phyloP scores from a whole-genome alignment of 2,797 vertebrate species.

The Falco concolor region DNA sequence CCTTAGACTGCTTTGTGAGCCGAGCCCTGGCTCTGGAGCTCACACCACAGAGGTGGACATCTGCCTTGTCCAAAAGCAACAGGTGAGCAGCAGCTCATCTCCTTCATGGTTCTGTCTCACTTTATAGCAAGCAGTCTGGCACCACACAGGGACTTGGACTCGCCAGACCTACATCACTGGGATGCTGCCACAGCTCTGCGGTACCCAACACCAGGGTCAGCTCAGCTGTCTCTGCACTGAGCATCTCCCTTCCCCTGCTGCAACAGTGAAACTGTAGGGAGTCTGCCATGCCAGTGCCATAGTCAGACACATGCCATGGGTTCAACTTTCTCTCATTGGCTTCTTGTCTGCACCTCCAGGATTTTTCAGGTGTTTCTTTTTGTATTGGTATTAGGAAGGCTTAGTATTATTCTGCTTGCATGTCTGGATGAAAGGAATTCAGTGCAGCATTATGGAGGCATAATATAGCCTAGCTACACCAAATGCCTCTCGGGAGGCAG shows the following conservation, averaged over 20 bases:
- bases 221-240: neutral
- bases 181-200: neutral
- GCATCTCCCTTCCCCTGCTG: neutral
- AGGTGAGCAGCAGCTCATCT: neutral
- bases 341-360: neutral
- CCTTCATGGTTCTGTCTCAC: neutral
- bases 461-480: neutral
- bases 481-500: neutral
- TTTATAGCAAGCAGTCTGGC: neutral
- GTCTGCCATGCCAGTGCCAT: neutral
- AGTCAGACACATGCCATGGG: accelerated
- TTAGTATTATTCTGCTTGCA: neutral
- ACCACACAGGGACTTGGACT: accelerated
- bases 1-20: neutral
- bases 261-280: neutral
- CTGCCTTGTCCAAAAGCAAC: neutral
- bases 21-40: neutral
- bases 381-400: neutral
- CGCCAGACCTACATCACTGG: accelerated
- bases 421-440: neutral
- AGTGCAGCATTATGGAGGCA: neutral
- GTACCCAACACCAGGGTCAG: accelerated
- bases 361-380: neutral
- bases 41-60: neutral
- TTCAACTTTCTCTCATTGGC: neutral